phyloP scores from a whole-genome alignment of 1,140 invertebrate species.

The Drosophila ananassae region DNA sequence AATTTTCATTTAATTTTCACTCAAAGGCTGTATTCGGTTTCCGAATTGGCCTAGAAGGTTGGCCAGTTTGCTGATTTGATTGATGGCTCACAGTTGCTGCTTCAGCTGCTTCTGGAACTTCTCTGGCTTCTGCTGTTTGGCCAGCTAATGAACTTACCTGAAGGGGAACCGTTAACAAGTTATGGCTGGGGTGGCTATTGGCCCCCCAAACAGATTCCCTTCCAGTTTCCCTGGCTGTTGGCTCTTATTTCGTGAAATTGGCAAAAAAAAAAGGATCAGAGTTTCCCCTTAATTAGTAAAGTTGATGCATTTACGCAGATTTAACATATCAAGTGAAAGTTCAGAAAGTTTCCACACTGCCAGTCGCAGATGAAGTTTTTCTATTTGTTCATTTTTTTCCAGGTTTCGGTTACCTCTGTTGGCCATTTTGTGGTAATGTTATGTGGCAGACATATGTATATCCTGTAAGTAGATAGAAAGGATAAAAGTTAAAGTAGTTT shows the following conservation, averaged over 20 bases:
- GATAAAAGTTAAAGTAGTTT: neutral
- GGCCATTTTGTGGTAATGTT: slow-evolving; percentile 16
- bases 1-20: slow-evolving; percentile 78
- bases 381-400: slow-evolving; percentile 1
- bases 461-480: slow-evolving; percentile 23
- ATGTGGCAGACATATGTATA: neutral
- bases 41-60: slow-evolving; percentile 47
- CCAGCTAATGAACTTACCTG: slow-evolving; percentile 70
- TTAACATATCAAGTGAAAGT: slow-evolving; percentile 52
- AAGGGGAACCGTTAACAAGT: slow-evolving; percentile 67
- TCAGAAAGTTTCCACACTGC: slow-evolving; percentile 9
- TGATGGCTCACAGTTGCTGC: slow-evolving; percentile 45
- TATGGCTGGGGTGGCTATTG: slow-evolving; percentile 36
- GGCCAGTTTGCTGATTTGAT: slow-evolving; percentile 75
- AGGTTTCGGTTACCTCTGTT: slow-evolving; percentile 11
- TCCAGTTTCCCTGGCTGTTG: slow-evolving; percentile 5
- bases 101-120: neutral
- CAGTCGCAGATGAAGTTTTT: slow-evolving; percentile 27
- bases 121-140: slow-evolving; percentile 11
- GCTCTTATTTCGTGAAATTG: slow-evolving; percentile 4
- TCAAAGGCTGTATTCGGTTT: slow-evolving; percentile 1
- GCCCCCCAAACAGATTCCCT: slow-evolving; percentile 23
- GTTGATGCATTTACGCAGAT: slow-evolving; percentile 65
- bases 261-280: neutral
- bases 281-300: slow-evolving; percentile 66